A percentile compares a stretch with the other conserved stretches of the same genome.
These are phyloP conservation scores for Cardinalis cardinalis DNA, from an alignment of 2,113 vertebrate species.

Conservation along the genomic window DNA sequence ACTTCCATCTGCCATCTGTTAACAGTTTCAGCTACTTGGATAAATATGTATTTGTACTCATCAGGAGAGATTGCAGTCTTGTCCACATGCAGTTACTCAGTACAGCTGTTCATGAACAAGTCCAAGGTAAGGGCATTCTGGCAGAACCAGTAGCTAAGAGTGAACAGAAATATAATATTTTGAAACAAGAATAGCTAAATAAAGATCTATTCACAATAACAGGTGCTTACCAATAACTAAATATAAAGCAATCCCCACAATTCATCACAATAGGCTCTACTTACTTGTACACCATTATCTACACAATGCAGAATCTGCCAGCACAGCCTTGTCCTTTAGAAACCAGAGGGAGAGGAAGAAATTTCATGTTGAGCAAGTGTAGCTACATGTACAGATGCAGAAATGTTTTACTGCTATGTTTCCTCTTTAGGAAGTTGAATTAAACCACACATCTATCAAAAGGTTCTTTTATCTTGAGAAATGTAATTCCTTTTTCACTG, in stretches of 20 bases:
- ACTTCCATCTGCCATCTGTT: slow-evolving; percentile 50
- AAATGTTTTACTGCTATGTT: neutral
- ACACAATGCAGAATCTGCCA: neutral
- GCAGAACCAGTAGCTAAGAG: neutral
- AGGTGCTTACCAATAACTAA: neutral
- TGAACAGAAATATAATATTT: neutral
- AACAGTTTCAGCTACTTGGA: slow-evolving; percentile 35
- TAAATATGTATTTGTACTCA: slow-evolving; percentile 26
- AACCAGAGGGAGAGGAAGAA: neutral
- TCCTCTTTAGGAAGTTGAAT: neutral
- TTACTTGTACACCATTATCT: neutral
- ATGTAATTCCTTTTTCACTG: neutral
- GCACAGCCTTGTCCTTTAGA: neutral
- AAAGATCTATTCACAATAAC: neutral
- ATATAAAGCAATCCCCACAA: neutral
- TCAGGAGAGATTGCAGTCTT: neutral
- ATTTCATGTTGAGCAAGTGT: neutral
- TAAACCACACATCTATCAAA: neutral
- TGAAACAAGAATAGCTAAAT: neutral
- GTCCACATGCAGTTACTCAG: neutral
- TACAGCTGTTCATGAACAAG: neutral
- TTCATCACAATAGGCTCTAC: neutral
- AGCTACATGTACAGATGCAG: neutral
- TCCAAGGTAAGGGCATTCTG: slow-evolving; percentile 16
- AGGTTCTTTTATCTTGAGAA: neutral